A percentile compares a stretch with the other conserved stretches of the same genome.
These are phyloP conservation scores for Hyles vespertilio DNA, from an alignment of 1,140 invertebrate species.

Conservation along the genomic window DNA sequence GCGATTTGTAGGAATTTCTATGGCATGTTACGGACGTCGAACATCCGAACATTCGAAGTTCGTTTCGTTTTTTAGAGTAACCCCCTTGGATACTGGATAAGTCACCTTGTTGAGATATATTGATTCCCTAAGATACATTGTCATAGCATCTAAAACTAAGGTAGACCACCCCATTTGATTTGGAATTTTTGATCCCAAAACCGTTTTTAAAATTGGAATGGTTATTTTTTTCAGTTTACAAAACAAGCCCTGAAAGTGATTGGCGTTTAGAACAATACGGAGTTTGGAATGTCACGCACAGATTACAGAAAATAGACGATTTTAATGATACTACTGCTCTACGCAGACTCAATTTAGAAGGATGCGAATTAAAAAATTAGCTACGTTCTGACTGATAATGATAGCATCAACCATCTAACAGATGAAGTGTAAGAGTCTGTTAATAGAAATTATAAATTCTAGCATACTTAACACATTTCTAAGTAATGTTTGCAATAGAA, in stretches of 20 bases:
- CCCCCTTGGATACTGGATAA: too few relatives aligned
- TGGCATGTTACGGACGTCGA: too few relatives aligned
- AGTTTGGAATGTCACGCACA: constrained; percentile 37
- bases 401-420: constrained; percentile 77
- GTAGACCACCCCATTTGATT: neutral
- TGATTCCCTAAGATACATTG: neutral
- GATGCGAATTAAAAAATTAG: constrained; percentile 60
- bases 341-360: constrained; percentile 62
- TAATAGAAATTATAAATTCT: neutral
- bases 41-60: too few relatives aligned
- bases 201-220: neutral
- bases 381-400: constrained; percentile 77
- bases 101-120: too few relatives aligned
- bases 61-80: too few relatives aligned
- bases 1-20: too few relatives aligned
- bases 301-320: constrained; percentile 32
- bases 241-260: constrained; percentile 23
- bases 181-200: neutral
- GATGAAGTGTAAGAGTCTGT: constrained; percentile 75
- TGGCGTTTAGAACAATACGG: constrained; percentile 46
- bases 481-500: too few relatives aligned
- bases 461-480: too few relatives aligned
- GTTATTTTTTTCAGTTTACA: constrained; percentile 48
- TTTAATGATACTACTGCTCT: constrained; percentile 31
- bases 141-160: neutral